Evolutionary conservation across 2,113 vertebrate species (phyloP).

Genomic region (Macroglossus sobrinus): DNA sequence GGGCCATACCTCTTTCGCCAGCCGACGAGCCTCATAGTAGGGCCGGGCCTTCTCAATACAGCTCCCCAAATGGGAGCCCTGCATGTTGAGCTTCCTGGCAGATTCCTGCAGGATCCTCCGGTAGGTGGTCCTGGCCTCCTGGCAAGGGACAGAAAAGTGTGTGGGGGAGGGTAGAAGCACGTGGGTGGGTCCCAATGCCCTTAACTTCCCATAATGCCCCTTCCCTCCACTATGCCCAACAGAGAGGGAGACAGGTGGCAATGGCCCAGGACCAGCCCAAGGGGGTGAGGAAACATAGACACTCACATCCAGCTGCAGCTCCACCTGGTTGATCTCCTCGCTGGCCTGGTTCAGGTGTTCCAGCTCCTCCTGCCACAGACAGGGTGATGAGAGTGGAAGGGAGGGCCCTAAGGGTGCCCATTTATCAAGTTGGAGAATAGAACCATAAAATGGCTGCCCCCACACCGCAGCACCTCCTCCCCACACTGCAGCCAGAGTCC

Average conservation of each 20-base stretch:
- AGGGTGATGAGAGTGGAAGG: neutral
- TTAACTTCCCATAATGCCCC: neutral
- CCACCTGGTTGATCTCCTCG: constrained; percentile 92
- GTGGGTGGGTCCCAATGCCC: neutral
- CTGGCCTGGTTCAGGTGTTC: constrained; percentile 95
- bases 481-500: neutral
- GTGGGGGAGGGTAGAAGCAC: neutral
- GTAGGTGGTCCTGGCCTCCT: constrained; percentile 94
- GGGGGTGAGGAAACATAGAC: neutral
- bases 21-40: constrained; percentile 91
- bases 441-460: too few species aligned
- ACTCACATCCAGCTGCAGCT: constrained; percentile 93
- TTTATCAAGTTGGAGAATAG: neutral
- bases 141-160: neutral
- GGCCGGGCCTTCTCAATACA: constrained; percentile 94
- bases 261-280: neutral
- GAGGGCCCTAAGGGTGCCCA: too few species aligned
- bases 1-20: constrained; percentile 88
- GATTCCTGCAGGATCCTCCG: constrained; percentile 93
- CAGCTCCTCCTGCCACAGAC: constrained; percentile 87
- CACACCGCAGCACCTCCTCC: neutral
- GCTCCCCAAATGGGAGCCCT: constrained; percentile 89
- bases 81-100: constrained; percentile 89
- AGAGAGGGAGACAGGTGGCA: neutral
- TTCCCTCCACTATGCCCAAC: neutral